Base-by-base conservation (phyloP, 2,888 invertebrate species). In the Mythimna lalbum region DNA sequence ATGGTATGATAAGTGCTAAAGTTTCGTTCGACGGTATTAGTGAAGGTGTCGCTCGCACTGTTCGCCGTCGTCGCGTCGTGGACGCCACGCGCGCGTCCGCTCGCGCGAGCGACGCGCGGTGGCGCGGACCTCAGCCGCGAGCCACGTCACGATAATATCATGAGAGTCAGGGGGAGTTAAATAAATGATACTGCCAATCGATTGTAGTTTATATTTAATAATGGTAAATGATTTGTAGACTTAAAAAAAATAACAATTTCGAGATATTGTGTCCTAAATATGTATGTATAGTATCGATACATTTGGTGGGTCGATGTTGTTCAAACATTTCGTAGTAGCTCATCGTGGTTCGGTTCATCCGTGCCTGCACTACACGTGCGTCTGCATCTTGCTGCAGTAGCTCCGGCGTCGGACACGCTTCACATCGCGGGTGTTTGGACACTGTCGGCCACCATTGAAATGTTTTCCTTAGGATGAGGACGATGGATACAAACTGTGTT, bases 401-500 rank as follows among this genome's bases (percentile, higher is more conserved):
- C 17, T 52, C 57, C 61, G 69, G 52, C 36, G 56, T 27, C 5
- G 50, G 14, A 12, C n/a, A 2, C 69, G 59, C 69, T 72, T 73
- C 72, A 74, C 69, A 49, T 43, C 63, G 63, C 66, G 75, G 52
- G 23, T 75, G 85, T 85, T 86, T 84, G 89, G 82, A 86, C 88
- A 84, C 57, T 52, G 86, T 83, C 90, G 88, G 88, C 86, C 90
- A 87, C 89, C 90, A 76, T 88, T 88, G 91, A 89, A 90, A 92
- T 91, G 93, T 93, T 94, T 92, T 91, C 88, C 89, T 92, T 93
- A 91, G 90, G 89, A 86, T 85, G 92, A 92, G 92, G 91, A 88
- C 85, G 93, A 90, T 91, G 94, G 95, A 95, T 95, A 95, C 94
- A 93, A 93, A 93, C 91, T 95, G 95, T 95, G 95, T 95, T 95